These are phyloP conservation scores for Globodera rostochiensis DNA, from an alignment of 1,140 invertebrate genomes.

Conservation along the genomic window DNA sequence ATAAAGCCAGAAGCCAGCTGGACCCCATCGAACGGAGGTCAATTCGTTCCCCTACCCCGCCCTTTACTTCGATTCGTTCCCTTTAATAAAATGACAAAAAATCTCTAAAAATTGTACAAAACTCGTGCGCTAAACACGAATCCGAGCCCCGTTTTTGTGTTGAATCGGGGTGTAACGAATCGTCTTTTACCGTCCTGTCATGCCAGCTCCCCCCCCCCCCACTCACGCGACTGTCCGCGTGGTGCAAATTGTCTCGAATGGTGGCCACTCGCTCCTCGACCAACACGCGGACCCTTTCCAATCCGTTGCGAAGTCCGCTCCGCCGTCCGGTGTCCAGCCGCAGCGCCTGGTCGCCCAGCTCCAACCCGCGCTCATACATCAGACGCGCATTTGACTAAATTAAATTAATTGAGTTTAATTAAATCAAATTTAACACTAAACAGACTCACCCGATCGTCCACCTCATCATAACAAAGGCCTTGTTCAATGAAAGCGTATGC, in stretches of 20 bases:
- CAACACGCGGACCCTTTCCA: not conserved
- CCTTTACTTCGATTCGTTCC: too few species aligned
- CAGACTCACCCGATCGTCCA: conserved; percentile 22
- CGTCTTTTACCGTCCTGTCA: too few species aligned
- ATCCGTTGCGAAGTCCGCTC: conserved; percentile 1
- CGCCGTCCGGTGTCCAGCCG: conserved; percentile 3
- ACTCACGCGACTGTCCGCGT: not conserved
- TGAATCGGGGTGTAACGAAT: too few species aligned
- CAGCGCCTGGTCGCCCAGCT: conserved; percentile 22
- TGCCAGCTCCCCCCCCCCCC: too few species aligned
- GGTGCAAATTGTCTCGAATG: not conserved
- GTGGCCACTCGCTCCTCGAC: conserved; percentile 10
- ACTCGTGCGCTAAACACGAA: too few species aligned
- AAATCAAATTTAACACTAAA: too few species aligned
- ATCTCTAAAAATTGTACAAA: too few species aligned
- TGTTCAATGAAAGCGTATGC: conserved; percentile 38
- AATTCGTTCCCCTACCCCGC: too few species aligned
- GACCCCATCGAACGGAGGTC: too few species aligned
- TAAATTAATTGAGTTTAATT: not conserved
- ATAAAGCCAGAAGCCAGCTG: too few species aligned
- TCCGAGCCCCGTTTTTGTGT: too few species aligned
- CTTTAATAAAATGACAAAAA: too few species aligned
- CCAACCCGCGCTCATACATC: conserved; percentile 36
- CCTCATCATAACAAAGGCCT: conserved; percentile 36
- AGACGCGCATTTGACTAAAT: conserved; percentile 26